These are phyloP conservation scores for Phasianus colchicus DNA, from an alignment of 2,113 vertebrate species.

Conservation along the genomic window DNA sequence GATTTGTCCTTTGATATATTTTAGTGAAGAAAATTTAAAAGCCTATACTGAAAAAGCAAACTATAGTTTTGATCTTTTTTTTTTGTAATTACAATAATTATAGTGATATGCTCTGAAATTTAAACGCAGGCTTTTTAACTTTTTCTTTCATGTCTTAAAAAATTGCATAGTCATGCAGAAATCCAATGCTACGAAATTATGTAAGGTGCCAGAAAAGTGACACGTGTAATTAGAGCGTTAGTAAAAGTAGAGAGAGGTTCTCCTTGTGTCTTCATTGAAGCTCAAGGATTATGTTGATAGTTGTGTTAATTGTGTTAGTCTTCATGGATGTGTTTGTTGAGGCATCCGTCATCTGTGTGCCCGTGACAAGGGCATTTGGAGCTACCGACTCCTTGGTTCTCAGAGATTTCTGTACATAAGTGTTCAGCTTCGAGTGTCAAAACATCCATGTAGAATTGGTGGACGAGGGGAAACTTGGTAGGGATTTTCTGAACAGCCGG, in stretches of 20 bases:
- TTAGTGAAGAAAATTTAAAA: not conserved
- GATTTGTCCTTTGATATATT: not conserved
- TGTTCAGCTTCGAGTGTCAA: not conserved
- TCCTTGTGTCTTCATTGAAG: conserved; percentile 12
- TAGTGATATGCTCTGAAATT: not conserved
- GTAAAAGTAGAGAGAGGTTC: conserved; percentile 23
- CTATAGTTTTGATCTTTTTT: not conserved
- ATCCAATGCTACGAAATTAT: not conserved
- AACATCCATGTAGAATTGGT: not conserved
- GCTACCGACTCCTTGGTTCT: conserved; percentile 15
- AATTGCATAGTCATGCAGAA: not conserved
- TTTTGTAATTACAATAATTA: not conserved
- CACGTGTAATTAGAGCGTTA: conserved; percentile 12
- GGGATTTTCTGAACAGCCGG: not conserved
- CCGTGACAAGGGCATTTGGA: conserved; percentile 32
- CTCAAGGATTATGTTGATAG: conserved; percentile 36
- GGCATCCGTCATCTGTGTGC: not conserved
- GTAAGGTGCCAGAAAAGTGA: not conserved
- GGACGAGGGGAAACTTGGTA: not conserved
- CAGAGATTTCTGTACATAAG: not conserved
- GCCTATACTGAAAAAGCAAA: not conserved
- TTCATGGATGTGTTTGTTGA: not conserved
- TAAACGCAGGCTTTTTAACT: not conserved
- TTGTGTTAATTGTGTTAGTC: conserved; percentile 21
- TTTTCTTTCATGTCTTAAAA: not conserved